phyloP scores from a whole-genome alignment of 2,113 vertebrate genomes.

The Helogale parvula region DNA sequence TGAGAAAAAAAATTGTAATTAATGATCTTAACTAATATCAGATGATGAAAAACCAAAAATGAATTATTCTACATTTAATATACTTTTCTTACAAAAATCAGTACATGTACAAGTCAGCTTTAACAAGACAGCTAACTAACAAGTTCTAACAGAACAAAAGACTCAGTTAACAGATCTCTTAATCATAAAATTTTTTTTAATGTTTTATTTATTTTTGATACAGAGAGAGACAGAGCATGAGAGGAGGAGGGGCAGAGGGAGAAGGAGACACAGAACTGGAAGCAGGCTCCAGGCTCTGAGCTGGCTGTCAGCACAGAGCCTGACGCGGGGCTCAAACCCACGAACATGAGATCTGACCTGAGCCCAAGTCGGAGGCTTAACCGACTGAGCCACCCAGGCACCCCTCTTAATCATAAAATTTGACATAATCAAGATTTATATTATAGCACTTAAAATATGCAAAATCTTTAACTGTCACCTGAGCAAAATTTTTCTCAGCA shows the following conservation, averaged over 20 bases:
- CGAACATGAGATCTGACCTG: no score
- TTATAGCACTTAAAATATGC: neutral
- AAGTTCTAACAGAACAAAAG: conserved; percentile 26
- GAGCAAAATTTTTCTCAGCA: conserved; percentile 33
- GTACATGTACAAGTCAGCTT: conserved; percentile 9
- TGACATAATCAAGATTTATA: conserved; percentile 25
- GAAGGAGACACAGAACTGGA: no score
- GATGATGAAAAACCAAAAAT: conserved; percentile 17
- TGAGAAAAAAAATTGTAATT: neutral
- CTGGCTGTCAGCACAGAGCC: no score
- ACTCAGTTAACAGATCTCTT: conserved; percentile 23
- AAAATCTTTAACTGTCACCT: conserved; percentile 37
- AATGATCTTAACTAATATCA: neutral
- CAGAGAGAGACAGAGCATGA: no score
- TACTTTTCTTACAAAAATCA: conserved; percentile 22
- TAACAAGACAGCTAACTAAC: neutral
- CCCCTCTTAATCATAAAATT: conserved; percentile 50
- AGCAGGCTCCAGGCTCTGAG: no score
- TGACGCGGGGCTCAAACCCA: no score
- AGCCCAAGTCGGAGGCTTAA: no score
- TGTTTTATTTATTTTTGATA: no score
- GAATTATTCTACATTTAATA: neutral
- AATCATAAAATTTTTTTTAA: conserved; percentile 53
- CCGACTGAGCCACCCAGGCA: no score
- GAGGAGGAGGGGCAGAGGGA: no score